Conservation (phyloP, 2,797 vertebrate species). For the Tachyglossus aculeatus region DNA sequence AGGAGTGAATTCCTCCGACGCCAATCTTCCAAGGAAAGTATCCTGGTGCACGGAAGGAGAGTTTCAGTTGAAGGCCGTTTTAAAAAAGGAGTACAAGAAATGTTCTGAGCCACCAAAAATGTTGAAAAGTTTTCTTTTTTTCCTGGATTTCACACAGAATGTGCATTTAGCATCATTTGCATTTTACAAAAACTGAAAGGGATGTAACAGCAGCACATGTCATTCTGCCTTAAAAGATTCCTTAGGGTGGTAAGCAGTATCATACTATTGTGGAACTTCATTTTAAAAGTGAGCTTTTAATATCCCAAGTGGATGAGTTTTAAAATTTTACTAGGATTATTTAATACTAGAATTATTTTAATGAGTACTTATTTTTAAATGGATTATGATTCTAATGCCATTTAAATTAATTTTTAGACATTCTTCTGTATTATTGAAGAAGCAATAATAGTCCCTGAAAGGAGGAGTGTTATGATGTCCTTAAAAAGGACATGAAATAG, state of each 20-base stretch:
- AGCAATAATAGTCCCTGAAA: not conserved
- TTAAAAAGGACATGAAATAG: not conserved
- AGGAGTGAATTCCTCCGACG: too few relatives aligned
- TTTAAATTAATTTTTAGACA: not conserved
- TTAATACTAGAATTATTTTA: conserved; percentile 25
- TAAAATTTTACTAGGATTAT: conserved; percentile 19
- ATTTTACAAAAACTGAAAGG: not conserved
- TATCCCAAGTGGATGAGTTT: conserved; percentile 25
- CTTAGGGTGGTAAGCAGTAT: not conserved
- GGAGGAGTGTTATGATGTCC: not conserved
- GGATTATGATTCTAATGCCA: conserved; percentile 2
- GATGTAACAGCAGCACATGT: too few relatives aligned
- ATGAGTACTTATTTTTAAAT: conserved; percentile 19
- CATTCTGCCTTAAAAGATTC: conserved; percentile 4
- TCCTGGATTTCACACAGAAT: not conserved
- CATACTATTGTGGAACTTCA: conserved; percentile 12
- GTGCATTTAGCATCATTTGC: not conserved
- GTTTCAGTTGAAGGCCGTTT: too few relatives aligned
- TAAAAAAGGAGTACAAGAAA: not conserved
- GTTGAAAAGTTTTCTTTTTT: not conserved
- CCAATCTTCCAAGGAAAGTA: too few relatives aligned
- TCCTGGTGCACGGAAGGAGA: too few relatives aligned
- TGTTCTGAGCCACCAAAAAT: conserved; percentile 1
- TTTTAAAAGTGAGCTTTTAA: conserved; percentile 28
- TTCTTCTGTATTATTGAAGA: not conserved